These are phyloP conservation scores for Solenopsis fugax DNA, from an alignment of 1,140 invertebrate genomes.

Conservation along the genomic window DNA sequence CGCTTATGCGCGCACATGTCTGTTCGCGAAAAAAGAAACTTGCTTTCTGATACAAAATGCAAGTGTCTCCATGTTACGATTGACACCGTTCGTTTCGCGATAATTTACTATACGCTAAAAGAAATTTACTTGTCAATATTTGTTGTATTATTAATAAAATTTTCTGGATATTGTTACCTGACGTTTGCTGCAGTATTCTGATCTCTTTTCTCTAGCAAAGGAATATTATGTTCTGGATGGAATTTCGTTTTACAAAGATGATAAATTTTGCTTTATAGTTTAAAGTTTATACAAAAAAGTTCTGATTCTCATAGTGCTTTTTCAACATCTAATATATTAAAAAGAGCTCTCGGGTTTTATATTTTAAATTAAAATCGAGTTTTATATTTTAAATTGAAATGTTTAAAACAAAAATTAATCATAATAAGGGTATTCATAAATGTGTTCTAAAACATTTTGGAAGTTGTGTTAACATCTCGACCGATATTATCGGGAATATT, in stretches of 20 bases:
- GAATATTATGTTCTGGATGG: not conserved
- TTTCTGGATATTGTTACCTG: too few relatives aligned
- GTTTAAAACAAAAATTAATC: slow-evolving; percentile 2
- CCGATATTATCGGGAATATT: slow-evolving; percentile 34
- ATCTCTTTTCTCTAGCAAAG: not conserved
- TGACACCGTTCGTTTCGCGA: too few relatives aligned
- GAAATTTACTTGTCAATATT: too few relatives aligned
- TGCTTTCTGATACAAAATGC: not conserved
- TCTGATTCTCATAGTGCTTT: not conserved
- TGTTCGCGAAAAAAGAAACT: not conserved
- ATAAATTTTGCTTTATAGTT: not conserved
- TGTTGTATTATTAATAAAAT: too few relatives aligned
- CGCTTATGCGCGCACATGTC: not conserved
- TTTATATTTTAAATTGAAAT: not conserved
- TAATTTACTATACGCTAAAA: too few relatives aligned
- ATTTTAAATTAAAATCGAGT: not conserved
- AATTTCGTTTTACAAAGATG: not conserved
- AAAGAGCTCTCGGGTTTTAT: not conserved
- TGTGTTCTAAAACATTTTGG: too few relatives aligned
- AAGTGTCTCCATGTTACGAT: not conserved
- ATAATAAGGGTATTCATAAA: not conserved
- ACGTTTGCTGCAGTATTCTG: too few relatives aligned
- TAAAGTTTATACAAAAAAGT: not conserved
- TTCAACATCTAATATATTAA: not conserved
- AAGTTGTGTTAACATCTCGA: slow-evolving; percentile 6